Percentiles rank a stretch among this genome's conserved stretches.
phyloP scores from a whole-genome alignment of 2,888 invertebrate species.

The Graphium colonna region DNA sequence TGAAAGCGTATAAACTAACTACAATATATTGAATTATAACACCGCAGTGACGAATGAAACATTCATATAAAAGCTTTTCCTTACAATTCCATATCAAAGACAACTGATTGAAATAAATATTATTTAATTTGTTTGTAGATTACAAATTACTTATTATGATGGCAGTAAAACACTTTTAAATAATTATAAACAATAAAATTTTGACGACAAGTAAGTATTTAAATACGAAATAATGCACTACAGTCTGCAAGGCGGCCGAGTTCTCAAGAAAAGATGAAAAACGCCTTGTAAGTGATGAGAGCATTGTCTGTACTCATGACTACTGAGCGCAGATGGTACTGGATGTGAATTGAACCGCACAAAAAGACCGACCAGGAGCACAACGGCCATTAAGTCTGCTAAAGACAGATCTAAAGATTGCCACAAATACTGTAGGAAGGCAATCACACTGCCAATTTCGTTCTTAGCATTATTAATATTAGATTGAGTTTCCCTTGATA shows the following conservation, averaged over 20 bases:
- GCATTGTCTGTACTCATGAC: slow-evolving; percentile 50
- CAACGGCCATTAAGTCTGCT: slow-evolving; percentile 35
- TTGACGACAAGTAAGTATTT: too few species aligned
- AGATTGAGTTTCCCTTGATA: not conserved
- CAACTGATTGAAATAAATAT: too few species aligned
- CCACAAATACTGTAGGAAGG: slow-evolving; percentile 27
- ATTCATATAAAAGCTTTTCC: too few species aligned
- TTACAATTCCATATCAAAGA: too few species aligned
- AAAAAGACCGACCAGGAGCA: slow-evolving; percentile 33
- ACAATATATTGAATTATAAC: too few species aligned
- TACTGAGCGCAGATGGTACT: slow-evolving; percentile 39
- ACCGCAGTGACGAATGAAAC: too few species aligned
- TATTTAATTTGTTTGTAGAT: too few species aligned
- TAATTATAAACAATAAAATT: too few species aligned
- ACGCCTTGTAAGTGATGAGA: slow-evolving; percentile 33
- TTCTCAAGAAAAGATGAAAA: slow-evolving; percentile 9
- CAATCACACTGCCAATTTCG: slow-evolving; percentile 5
- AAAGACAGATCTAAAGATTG: slow-evolving; percentile 38
- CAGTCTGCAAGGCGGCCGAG: slow-evolving; percentile 5
- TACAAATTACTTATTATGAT: too few species aligned
- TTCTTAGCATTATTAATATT: not conserved
- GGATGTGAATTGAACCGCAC: slow-evolving; percentile 24
- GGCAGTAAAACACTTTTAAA: too few species aligned
- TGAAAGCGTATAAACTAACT: too few species aligned
- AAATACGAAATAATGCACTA: not conserved